Conservation (phyloP, 2,113 vertebrate genomes). For the Sceloporus tristichus region DNA sequence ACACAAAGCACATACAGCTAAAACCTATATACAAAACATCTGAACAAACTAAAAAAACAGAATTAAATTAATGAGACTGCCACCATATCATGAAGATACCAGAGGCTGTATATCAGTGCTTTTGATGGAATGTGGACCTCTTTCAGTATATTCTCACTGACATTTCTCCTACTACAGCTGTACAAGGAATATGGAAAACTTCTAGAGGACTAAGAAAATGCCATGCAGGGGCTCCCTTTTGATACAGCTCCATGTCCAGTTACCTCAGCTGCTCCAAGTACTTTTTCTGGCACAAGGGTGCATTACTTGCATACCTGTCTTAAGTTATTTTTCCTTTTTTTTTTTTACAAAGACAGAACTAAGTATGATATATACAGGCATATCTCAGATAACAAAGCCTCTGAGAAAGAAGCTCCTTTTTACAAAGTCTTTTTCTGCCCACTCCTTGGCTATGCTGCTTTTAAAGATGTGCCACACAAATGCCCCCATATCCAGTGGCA, state of each 20-base stretch:
- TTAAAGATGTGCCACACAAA: conserved; percentile 13
- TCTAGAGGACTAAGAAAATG: background rate
- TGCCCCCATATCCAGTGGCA: background rate
- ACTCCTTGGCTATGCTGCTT: background rate
- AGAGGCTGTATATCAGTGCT: conserved; percentile 8
- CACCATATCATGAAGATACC: conserved; percentile 3
- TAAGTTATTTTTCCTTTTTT: background rate
- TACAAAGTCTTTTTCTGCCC: background rate
- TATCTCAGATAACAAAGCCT: background rate
- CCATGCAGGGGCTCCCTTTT: background rate
- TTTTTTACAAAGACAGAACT: background rate
- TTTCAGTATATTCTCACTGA: background rate
- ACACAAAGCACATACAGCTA: conserved; percentile 12
- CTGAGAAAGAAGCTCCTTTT: background rate
- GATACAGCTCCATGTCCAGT: background rate
- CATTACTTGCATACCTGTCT: conserved; percentile 56
- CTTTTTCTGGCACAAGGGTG: conserved; percentile 60
- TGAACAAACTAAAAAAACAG: conserved; percentile 27
- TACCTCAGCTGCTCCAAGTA: conserved; percentile 11
- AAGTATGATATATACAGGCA: conserved; percentile 37
- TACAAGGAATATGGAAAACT: background rate
- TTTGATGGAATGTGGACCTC: background rate
- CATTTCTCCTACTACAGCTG: background rate
- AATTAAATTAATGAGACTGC: conserved; percentile 10
- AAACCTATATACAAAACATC: conserved; percentile 55